Base-by-base conservation (phyloP, 35 echinoderm and acorn worm species). In the Ptychodera flava region DNA sequence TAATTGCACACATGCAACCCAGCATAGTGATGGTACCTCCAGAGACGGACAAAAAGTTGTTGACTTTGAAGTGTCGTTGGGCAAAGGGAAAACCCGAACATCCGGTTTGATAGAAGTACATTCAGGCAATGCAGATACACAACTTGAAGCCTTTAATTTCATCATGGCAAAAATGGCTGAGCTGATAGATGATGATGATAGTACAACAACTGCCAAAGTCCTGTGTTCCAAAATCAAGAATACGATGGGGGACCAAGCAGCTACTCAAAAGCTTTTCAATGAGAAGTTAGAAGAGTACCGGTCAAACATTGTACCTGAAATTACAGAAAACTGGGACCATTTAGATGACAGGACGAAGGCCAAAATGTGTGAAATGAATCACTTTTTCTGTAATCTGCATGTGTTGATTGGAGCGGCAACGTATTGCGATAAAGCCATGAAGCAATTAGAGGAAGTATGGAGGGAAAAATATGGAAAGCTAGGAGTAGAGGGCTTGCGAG, bases 101-200 rank as follows among this genome's bases (percentile, higher is more conserved):
- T n/a, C 83, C 1, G 83, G 36, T 30, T 16, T 85, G 16, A 29
- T 85, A 1, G n/a, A 32, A 45, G 36, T 85, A 85, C 83, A 32
- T 16, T 85, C 83, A 35, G 83, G 83, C 29, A 36, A 36, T 35
- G 32, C 83, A 6, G 30, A 83, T 15, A 31, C 32, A 34, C 81
- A 83, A n/a, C 81, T 83, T 33, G 81, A 83, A 15, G 81, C 81
- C 16, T 85, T 85, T 36, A 85, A 36, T 30, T 85, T 85, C 36
- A 85, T 85, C 16, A 85, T 85, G 83, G 30, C 81, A 6, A 81
- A 88, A 88, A 10, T 88, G 28, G 78, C 16, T 32, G 78, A 31
- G 16, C 27, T 82, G 1, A 1, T n/a, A 16, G 37, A 35, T 31
- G 30, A 34, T 27, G n/a, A 32, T 45, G 79, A 88, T 31, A 45